A percentile compares a stretch with the other conserved stretches of the same genome.
Evolutionary conservation across 2,797 vertebrate species (phyloP).

Genomic region (Melanotaenia boesemani): DNA sequence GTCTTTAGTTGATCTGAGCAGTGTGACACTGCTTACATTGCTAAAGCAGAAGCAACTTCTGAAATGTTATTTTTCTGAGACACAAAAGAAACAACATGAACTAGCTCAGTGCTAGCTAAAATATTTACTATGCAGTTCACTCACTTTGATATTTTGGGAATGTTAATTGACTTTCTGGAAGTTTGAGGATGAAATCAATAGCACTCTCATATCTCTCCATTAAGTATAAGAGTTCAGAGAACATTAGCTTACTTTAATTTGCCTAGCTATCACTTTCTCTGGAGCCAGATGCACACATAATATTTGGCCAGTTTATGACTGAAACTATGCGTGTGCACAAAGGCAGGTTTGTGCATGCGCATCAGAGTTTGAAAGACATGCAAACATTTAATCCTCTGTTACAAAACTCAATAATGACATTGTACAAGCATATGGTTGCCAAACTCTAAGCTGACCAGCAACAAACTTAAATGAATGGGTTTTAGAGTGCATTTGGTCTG

Average conservation of each 20-base stretch:
- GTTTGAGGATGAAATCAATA: slow-evolving; percentile 5
- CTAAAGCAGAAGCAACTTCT: neutral
- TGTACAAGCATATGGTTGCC: neutral
- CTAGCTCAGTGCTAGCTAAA: neutral
- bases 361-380: neutral
- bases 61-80: neutral
- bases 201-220: neutral
- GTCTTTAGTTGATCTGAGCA: neutral
- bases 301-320: neutral
- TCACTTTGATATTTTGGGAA: neutral
- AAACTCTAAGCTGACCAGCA: too few species aligned
- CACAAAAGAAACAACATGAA: slow-evolving; percentile 9
- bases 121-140: neutral
- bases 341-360: neutral
- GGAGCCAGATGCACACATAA: neutral
- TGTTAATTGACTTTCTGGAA: neutral
- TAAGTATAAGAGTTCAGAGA: slow-evolving; percentile 1
- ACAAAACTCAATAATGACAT: neutral
- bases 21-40: neutral
- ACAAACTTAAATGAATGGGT: neutral
- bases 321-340: neutral
- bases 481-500: neutral
- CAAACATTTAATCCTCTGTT: neutral
- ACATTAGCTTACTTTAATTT: slow-evolving; percentile 2
- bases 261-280: neutral